Evolutionary conservation across 2,797 vertebrate genomes (phyloP).

Genomic region (Pyrocephalus nanus): DNA sequence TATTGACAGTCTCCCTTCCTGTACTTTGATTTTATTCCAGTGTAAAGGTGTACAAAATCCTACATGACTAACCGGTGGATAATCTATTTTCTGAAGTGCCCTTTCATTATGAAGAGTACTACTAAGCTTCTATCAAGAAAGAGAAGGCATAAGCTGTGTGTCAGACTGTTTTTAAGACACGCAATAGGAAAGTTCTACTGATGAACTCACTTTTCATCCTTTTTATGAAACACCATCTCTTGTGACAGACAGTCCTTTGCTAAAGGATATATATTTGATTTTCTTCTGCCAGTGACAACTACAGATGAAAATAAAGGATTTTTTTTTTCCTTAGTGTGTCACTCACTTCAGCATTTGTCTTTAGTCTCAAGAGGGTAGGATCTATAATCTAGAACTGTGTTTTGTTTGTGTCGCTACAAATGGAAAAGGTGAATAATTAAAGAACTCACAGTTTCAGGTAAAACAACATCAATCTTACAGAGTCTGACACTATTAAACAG

Average conservation of each 20-base stretch:
- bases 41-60: background rate
- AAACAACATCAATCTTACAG: conserved; percentile 57
- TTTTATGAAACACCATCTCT: background rate
- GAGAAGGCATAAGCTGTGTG: background rate
- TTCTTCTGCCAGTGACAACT: background rate
- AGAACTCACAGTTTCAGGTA: conserved; percentile 61
- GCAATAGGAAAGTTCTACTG: background rate
- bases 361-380: background rate
- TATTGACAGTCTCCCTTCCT: background rate
- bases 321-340: background rate
- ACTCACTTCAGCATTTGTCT: background rate
- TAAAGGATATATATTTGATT: background rate
- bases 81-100: background rate
- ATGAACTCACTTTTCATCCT: background rate
- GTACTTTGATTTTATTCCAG: background rate
- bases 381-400: background rate
- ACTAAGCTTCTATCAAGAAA: background rate
- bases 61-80: background rate
- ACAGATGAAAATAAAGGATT: background rate
- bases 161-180: background rate
- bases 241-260: background rate
- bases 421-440: conserved; percentile 31
- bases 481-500: conserved; percentile 24
- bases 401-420: conserved; percentile 33
- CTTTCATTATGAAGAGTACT: background rate